These are phyloP conservation scores for Pseudomyrmex pallidus DNA, from an alignment of 1,140 invertebrate species.

Conservation along the genomic window DNA sequence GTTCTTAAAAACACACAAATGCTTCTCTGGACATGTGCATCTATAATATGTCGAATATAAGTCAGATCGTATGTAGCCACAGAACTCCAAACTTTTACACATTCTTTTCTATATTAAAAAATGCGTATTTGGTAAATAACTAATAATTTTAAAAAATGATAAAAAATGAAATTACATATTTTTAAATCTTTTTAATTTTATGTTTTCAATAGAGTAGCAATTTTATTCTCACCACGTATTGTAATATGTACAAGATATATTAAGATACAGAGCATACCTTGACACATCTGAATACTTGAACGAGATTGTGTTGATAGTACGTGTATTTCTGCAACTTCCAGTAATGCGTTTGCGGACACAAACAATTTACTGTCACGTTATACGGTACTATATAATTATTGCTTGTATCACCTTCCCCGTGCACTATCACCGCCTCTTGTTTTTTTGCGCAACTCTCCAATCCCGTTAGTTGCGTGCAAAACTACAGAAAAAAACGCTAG, in stretches of 20 bases:
- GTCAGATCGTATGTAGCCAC: slow-evolving; percentile 84
- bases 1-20: slow-evolving; percentile 87
- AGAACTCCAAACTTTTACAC: slow-evolving; percentile 84
- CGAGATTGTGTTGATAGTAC: slow-evolving; percentile 70
- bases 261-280: slow-evolving; percentile 72
- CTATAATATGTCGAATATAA: slow-evolving; percentile 87
- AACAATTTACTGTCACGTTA: slow-evolving; percentile 75
- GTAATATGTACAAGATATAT: background rate
- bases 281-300: slow-evolving; percentile 79
- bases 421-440: slow-evolving; percentile 72
- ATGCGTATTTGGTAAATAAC: slow-evolving; percentile 20
- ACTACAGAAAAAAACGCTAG: slow-evolving; percentile 66
- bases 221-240: background rate
- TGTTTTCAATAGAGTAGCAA: slow-evolving; percentile 3
- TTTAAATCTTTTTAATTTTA: background rate
- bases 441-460: slow-evolving; percentile 70
- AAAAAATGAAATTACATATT: background rate
- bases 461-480: slow-evolving; percentile 74
- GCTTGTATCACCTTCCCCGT: slow-evolving; percentile 72
- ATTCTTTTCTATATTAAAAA: slow-evolving; percentile 80
- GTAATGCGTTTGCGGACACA: slow-evolving; percentile 77
- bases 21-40: slow-evolving; percentile 87
- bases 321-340: slow-evolving; percentile 79
- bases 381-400: slow-evolving; percentile 73
- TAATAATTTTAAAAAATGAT: background rate